A percentile compares a stretch with the other conserved stretches of the same genome.
Conservation (phyloP, 2,113 vertebrate species). For the Hoplias malabaricus region DNA sequence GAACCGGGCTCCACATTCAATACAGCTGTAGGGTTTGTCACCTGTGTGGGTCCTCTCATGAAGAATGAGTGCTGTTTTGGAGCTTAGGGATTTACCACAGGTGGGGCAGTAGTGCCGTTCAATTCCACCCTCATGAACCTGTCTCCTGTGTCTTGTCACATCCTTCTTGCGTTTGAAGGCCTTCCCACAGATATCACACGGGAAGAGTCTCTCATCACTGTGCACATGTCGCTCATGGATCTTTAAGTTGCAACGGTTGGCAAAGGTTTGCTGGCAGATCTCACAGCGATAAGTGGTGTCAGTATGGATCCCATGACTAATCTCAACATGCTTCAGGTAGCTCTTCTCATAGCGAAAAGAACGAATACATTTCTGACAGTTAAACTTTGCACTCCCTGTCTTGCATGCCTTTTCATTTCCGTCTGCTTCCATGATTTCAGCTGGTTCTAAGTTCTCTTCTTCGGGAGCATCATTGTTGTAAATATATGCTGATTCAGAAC, state of each 20-base stretch:
- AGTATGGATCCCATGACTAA: slow-evolving; percentile 80
- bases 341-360: slow-evolving; percentile 76
- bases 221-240: slow-evolving; percentile 95
- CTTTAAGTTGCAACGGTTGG: slow-evolving; percentile 94
- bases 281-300: slow-evolving; percentile 84
- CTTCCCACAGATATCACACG: slow-evolving; percentile 87
- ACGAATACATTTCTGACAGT: slow-evolving; percentile 75
- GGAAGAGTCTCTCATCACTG: slow-evolving; percentile 87
- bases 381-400: slow-evolving; percentile 71
- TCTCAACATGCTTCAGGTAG: slow-evolving; percentile 75
- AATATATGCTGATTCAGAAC: slow-evolving; percentile 29
- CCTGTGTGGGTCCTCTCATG: slow-evolving; percentile 93
- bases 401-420: slow-evolving; percentile 60
- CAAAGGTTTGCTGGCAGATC: slow-evolving; percentile 90
- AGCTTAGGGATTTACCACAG: slow-evolving; percentile 94
- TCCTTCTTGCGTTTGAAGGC: slow-evolving; percentile 98
- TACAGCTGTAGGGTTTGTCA: slow-evolving; percentile 85
- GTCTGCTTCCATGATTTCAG: slow-evolving; percentile 35
- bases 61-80: slow-evolving; percentile 85
- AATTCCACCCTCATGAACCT: slow-evolving; percentile 90
- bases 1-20: slow-evolving; percentile 86
- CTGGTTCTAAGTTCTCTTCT: slow-evolving; percentile 28
- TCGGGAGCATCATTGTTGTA: slow-evolving; percentile 60
- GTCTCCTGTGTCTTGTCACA: slow-evolving; percentile 87
- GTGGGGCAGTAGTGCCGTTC: slow-evolving; percentile 81